Base-by-base conservation (phyloP, 1,140 invertebrate species). In the Conus ventricosus region DNA sequence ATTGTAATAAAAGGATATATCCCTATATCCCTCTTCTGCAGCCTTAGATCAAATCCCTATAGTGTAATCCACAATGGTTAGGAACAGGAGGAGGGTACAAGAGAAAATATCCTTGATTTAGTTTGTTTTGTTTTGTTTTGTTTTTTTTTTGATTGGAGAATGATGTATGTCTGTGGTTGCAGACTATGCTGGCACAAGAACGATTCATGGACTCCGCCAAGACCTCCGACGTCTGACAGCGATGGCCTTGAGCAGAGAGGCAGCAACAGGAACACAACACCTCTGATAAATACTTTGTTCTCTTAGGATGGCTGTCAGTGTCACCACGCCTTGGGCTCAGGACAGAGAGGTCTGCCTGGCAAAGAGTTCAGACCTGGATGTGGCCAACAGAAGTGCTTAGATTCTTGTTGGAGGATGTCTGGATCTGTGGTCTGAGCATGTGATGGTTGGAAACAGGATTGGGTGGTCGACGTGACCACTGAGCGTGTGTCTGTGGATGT, bases 121-220 rank as follows among this genome's bases (percentile, higher is more conserved):
- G n/a, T 39, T 39, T 39, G 0, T 39, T 39, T 39, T 39, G 0
- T 39, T 39, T 39, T 39, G 0, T 39, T 39, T 39, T 39, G 0
- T 39, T 39, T 39, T 39, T 39, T 39, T 39, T 39, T 39, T 39
- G 39, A 39, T 39, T 39, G 39, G 39, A 39, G 39, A 39, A 39
- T 39, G 39, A 39, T 39, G 39, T 1, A 39, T 39, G 39, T 39
- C 39, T 39, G 39, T 75, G 71, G 57, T 60, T 60, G 53, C 89
- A 93, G 93, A 91, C 89, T 39, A 93, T 93, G 93, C 87, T 93
- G 80, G 87, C 92, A 63, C 92, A 91, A 82, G 93, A 93, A 63
- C 82, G 90, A n/a, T 93, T 92, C 85, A 83, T 93, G 54, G 92
- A 92, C 60, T 90, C 90, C 85, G 90, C 91, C 51, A 92, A 92